Conservation (phyloP, 2,113 vertebrate genomes). For the Ophiodon elongatus region DNA sequence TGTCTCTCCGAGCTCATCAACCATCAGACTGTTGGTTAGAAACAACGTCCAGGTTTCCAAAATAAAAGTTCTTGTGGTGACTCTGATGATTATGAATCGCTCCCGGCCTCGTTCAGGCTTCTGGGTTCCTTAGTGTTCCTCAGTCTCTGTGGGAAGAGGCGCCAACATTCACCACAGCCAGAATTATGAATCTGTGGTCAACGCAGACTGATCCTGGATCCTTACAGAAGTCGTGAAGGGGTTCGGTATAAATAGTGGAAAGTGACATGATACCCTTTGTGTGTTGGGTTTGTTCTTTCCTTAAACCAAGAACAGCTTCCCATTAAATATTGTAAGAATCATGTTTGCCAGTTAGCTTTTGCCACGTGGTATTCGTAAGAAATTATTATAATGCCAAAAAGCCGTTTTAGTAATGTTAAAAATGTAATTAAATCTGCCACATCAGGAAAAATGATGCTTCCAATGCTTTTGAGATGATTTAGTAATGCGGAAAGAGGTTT, state of each 20-base stretch:
- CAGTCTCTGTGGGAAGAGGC: conserved; percentile 25
- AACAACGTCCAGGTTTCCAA: conserved; percentile 30
- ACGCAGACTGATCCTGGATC: conserved; percentile 5
- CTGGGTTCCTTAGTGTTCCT: conserved; percentile 7
- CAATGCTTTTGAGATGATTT: too few relatives aligned
- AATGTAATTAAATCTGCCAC: too few relatives aligned
- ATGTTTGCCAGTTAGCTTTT: neutral
- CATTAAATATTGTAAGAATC: neutral
- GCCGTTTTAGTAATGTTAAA: neutral
- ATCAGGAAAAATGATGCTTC: too few relatives aligned
- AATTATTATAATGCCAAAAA: too few relatives aligned
- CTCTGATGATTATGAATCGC: neutral
- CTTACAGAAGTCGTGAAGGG: conserved; percentile 1
- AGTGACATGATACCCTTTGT: neutral
- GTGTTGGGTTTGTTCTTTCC: neutral
- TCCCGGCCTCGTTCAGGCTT: neutral
- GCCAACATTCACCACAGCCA: conserved; percentile 9
- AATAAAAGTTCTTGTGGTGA: conserved; percentile 13
- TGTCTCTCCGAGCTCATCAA: neutral
- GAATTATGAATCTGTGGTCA: conserved; percentile 35
- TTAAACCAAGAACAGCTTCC: neutral
- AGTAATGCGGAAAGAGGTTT: too few relatives aligned
- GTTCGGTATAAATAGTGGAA: conserved; percentile 26
- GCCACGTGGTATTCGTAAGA: neutral
- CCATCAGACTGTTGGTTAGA: conserved; percentile 1